These are phyloP conservation scores for Karalla daura DNA, from an alignment of 2,797 vertebrate genomes.

Conservation along the genomic window DNA sequence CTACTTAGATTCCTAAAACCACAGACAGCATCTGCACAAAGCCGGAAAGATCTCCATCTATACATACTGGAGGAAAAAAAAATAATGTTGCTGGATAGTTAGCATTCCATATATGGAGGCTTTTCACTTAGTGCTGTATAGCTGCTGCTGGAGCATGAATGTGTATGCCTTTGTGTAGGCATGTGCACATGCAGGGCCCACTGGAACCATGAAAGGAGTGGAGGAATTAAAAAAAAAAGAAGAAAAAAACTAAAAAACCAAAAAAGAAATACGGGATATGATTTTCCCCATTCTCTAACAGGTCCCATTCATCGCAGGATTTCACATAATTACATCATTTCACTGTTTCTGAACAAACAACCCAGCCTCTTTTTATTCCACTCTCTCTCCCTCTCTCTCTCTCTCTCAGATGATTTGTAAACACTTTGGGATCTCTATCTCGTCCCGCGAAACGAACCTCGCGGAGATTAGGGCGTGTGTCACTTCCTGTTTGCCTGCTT, in stretches of 20 bases:
- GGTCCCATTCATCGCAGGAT: constrained; percentile 64
- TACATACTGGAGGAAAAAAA: constrained; percentile 35
- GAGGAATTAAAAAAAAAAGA: constrained; percentile 35
- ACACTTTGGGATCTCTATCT: constrained; percentile 57
- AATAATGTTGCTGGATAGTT: constrained; percentile 39
- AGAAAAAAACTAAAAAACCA: constrained; percentile 40
- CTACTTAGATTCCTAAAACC: constrained; percentile 65
- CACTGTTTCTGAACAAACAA: constrained; percentile 50
- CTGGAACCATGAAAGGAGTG: constrained; percentile 31
- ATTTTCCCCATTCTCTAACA: constrained; percentile 34
- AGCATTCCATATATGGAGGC: constrained; percentile 20
- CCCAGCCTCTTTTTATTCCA: constrained; percentile 8
- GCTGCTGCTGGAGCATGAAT: constrained; percentile 5
- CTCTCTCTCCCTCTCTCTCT: constrained; percentile 11
- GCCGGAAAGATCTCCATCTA: constrained; percentile 29
- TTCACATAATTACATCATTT: constrained; percentile 80
- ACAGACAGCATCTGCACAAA: constrained; percentile 52
- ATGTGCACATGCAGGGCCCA: constrained; percentile 11
- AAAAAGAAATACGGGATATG: constrained; percentile 25
- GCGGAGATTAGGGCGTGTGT: constrained; percentile 20
- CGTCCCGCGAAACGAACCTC: constrained; percentile 21
- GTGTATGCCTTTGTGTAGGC: constrained; percentile 23
- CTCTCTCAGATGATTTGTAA: constrained; percentile 28
- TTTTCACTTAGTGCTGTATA: constrained; percentile 11
- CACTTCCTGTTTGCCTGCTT: constrained; percentile 55